Evolutionary conservation across 2,888 invertebrate genomes (phyloP), one percentile per base, ranked within the genome.

Genomic region (Platerodrilus igneus): DNA sequence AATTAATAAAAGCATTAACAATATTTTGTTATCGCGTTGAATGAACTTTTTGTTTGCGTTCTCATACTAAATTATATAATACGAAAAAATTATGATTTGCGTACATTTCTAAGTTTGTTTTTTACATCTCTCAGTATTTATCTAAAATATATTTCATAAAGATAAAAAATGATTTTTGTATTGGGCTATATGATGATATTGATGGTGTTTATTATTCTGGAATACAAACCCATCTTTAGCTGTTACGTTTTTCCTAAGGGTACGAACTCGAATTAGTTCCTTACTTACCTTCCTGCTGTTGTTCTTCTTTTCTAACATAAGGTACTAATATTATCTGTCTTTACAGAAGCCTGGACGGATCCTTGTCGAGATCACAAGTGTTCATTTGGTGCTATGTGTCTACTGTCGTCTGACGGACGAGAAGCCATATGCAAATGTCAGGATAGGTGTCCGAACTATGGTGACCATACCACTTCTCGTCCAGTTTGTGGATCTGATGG

Each of bases 401-500:
- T 65, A 31, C 72, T 77, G 11, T 72, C 75, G 26, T 60, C 77
- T 33, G 86, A 88, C 67, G 89, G 87, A 20, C 75, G 74, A 37
- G 75, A 78, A 33, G 79, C 83, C 55, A 76, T 76, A 60, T 91
- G 90, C 70, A 79, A 85, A 62, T 90, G 90, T 61, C 81, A 84
- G 25, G 75, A 78, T 38, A 78, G 79, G 45, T 91, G 91, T 63
- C 85, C 86, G 37, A 81, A 77, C 64, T 86, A 85, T 69, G 89
- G 89, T 3, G 89, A 90, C 70, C 86, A 85, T 69, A 77, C 81
- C 50, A 84, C 83, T 41, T 84, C 86, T 19, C 72, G 80, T 36
- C 82, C 87, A 1, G 80, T 92, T 28, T 92, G 92, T 67, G 86
- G 88, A 64, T 73, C 81, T 59, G 88, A 93, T 70, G 88, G 86